Conservation (phyloP, 92 coral and sea anemone genomes). For the Actinernus sp. region DNA sequence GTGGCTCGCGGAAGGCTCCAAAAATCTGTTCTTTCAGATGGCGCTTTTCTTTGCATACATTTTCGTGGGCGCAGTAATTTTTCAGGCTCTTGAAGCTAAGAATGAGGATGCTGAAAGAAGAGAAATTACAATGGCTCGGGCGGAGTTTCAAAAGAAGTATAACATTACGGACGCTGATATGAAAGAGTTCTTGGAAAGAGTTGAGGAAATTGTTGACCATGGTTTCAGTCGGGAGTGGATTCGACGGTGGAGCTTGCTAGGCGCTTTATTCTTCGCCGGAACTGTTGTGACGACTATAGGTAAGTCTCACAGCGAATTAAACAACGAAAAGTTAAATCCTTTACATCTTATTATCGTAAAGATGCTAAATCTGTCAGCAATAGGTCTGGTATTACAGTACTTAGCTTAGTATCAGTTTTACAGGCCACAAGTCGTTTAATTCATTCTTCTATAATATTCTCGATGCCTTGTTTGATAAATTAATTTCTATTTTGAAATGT, state of each 20-base stretch:
- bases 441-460: no score
- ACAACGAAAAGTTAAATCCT: no score
- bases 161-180: slow-evolving; percentile 88
- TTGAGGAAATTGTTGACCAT: slow-evolving; percentile 92
- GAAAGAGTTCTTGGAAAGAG: slow-evolving; percentile 63
- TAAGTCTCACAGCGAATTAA: slow-evolving; percentile 37
- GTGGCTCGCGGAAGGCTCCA: slow-evolving; percentile 81
- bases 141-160: slow-evolving; percentile 73
- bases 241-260: slow-evolving; percentile 86
- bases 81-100: slow-evolving; percentile 94
- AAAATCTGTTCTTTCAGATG: slow-evolving; percentile 69
- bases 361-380: no score
- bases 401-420: no score
- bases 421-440: no score
- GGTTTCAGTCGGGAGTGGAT: slow-evolving; percentile 95
- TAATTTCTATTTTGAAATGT: no score
- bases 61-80: slow-evolving; percentile 88
- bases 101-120: slow-evolving; percentile 83
- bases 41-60: slow-evolving; percentile 81
- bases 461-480: no score
- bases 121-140: slow-evolving; percentile 51
- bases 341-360: no score
- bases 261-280: slow-evolving; percentile 95
- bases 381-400: no score
- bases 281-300: slow-evolving; percentile 99